Evolutionary conservation across 2,888 invertebrate species (phyloP).

Genomic region (Allacma fusca): DNA sequence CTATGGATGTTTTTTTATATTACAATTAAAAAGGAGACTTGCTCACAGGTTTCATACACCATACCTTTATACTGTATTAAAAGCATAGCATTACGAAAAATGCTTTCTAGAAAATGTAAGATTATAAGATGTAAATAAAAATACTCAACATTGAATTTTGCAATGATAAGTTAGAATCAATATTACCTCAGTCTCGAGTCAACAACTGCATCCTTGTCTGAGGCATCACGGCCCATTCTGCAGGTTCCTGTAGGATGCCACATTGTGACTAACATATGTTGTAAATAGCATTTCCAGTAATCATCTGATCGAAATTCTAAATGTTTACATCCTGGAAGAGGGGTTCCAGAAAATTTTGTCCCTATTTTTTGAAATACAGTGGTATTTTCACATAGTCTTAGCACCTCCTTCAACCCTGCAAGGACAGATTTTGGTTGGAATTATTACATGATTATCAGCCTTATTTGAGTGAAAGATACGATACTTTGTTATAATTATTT

Average conservation of each 20-base stretch:
- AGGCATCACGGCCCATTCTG: constrained; percentile 46
- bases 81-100: too few species aligned
- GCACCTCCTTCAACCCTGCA: constrained; percentile 33
- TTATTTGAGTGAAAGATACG: not conserved
- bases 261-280: constrained; percentile 43
- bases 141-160: too few species aligned
- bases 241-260: constrained; percentile 52
- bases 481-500: constrained; percentile 3
- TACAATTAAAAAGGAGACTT: too few species aligned
- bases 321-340: constrained; percentile 45
- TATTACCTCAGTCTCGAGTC: constrained; percentile 47
- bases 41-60: too few species aligned
- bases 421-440: not conserved
- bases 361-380: constrained; percentile 45
- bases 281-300: constrained; percentile 52
- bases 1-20: too few species aligned
- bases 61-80: too few species aligned
- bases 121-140: too few species aligned
- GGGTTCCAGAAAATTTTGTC: constrained; percentile 25
- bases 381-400: constrained; percentile 39
- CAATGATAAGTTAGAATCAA: too few species aligned
- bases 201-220: constrained; percentile 49
- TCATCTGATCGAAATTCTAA: constrained; percentile 43
- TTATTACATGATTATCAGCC: not conserved
- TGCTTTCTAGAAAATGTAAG: too few species aligned